Conservation (phyloP, 2,797 vertebrate species). For the Tarsius wallacei region DNA sequence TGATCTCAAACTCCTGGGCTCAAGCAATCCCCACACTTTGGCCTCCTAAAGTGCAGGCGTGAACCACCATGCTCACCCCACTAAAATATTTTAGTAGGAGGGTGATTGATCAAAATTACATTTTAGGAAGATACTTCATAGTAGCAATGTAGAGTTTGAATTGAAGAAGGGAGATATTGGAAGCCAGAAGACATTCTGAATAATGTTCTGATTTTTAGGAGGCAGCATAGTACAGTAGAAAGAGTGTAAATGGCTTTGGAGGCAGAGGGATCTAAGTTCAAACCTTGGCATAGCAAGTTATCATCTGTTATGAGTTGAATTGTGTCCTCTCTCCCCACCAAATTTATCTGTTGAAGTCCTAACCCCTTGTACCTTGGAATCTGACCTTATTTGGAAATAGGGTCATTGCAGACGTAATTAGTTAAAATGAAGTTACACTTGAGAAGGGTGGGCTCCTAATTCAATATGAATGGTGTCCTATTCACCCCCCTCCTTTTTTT, state of each 20-base stretch:
- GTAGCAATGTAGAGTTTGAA: constrained; percentile 10
- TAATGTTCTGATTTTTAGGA: neutral
- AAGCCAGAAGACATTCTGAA: constrained; percentile 40
- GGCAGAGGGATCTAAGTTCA: constrained; percentile 23
- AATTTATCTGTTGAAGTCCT: constrained; percentile 6
- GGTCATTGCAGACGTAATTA: constrained; percentile 2
- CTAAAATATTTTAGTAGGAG: constrained; percentile 49
- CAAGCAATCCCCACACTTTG: no score
- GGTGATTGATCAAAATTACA: constrained; percentile 17
- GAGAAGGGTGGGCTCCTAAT: neutral
- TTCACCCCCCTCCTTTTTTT: no score
- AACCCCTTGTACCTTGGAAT: neutral
- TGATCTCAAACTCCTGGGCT: no score
- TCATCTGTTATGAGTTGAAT: neutral
- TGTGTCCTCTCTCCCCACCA: neutral
- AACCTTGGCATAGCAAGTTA: constrained; percentile 43
- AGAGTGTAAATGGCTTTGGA: constrained; percentile 58
- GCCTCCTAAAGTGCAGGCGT: no score
- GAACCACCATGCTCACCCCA: neutral
- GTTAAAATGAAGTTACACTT: constrained; percentile 28
- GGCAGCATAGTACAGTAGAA: neutral
- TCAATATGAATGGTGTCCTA: neutral
- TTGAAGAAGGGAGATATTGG: neutral
- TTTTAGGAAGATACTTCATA: constrained; percentile 45
- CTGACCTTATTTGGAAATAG: constrained; percentile 47